phyloP scores from a whole-genome alignment of 2,113 vertebrate genomes.

The Istiophorus platypterus region DNA sequence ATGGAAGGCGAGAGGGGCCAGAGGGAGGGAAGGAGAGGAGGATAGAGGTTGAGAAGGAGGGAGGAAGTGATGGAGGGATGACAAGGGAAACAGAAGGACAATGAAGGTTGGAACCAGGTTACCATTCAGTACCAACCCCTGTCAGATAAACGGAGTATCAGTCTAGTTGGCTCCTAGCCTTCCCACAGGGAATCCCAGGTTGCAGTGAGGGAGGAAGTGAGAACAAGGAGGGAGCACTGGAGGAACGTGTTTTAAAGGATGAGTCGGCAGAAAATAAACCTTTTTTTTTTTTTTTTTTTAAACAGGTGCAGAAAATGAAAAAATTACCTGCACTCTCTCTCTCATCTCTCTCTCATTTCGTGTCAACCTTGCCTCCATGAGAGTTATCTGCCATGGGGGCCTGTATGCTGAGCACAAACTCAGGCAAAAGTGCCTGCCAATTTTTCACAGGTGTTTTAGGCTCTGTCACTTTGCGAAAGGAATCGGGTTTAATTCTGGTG shows the following conservation, averaged over 20 bases:
- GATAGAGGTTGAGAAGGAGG: conserved; percentile 23
- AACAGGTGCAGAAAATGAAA: conserved; percentile 69
- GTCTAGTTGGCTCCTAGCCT: conserved; percentile 53
- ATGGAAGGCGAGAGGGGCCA: neutral
- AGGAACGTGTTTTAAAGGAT: conserved; percentile 49
- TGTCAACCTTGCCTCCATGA: conserved; percentile 62
- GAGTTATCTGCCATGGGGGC: conserved; percentile 69
- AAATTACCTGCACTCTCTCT: conserved; percentile 35
- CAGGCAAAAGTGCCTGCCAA: conserved; percentile 61
- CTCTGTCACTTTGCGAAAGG: conserved; percentile 62
- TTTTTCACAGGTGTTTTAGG: conserved; percentile 72
- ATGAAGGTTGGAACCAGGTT: conserved; percentile 71
- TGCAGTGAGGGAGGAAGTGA: conserved; percentile 36
- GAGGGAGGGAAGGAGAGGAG: neutral
- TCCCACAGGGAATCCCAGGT: conserved; percentile 58
- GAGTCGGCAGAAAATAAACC: conserved; percentile 71
- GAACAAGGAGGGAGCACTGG: conserved; percentile 7
- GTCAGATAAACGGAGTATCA: conserved; percentile 66
- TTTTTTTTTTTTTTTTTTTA: conserved; percentile 55
- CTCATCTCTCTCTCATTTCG: conserved; percentile 39
- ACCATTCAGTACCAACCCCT: conserved; percentile 55
- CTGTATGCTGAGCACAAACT: conserved; percentile 65
- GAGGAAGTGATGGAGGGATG: conserved; percentile 37
- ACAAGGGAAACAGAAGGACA: conserved; percentile 47
- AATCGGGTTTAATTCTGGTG: conserved; percentile 42